Evolutionary conservation across 35 echinoderm and acorn worm species (phyloP).

Genomic region (Holothuria glaberrima): DNA sequence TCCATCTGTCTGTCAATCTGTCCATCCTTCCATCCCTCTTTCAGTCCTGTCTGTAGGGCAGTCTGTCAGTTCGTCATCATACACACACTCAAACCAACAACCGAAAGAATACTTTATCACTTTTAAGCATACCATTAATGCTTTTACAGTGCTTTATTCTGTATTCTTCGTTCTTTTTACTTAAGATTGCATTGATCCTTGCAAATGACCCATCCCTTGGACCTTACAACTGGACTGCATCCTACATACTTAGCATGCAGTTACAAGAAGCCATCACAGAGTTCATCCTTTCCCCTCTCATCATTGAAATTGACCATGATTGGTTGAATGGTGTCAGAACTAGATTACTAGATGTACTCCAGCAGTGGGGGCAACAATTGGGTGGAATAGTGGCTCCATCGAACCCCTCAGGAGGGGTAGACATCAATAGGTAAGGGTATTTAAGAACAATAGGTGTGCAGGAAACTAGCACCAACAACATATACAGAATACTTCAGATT

Average conservation of each 20-base stretch:
- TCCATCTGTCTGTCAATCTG: too few relatives aligned
- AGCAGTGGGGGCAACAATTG: slow-evolving; percentile 33
- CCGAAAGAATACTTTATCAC: too few relatives aligned
- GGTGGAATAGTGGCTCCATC: background rate
- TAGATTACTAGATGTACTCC: slow-evolving; percentile 36
- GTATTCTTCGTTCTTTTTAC: background rate
- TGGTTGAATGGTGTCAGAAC: slow-evolving; percentile 57
- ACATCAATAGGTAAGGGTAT: background rate
- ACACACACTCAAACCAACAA: too few relatives aligned
- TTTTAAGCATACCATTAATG: background rate
- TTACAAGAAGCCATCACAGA: slow-evolving; percentile 24
- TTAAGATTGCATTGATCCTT: slow-evolving; percentile 45
- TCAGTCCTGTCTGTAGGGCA: too few relatives aligned
- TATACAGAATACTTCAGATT: too few relatives aligned
- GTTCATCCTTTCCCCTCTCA: slow-evolving; percentile 12
- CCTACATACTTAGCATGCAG: slow-evolving; percentile 22
- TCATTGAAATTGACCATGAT: slow-evolving; percentile 29
- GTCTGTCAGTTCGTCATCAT: too few relatives aligned
- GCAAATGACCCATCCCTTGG: slow-evolving; percentile 55
- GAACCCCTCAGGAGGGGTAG: too few relatives aligned
- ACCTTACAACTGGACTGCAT: slow-evolving; percentile 70
- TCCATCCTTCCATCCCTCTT: too few relatives aligned
- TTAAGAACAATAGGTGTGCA: too few relatives aligned
- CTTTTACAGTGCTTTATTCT: background rate
- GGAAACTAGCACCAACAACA: too few relatives aligned